A percentile compares a stretch with the other conserved stretches of the same genome.
phyloP scores from a whole-genome alignment of 1,140 invertebrate genomes.

The Orchestia grillus region DNA sequence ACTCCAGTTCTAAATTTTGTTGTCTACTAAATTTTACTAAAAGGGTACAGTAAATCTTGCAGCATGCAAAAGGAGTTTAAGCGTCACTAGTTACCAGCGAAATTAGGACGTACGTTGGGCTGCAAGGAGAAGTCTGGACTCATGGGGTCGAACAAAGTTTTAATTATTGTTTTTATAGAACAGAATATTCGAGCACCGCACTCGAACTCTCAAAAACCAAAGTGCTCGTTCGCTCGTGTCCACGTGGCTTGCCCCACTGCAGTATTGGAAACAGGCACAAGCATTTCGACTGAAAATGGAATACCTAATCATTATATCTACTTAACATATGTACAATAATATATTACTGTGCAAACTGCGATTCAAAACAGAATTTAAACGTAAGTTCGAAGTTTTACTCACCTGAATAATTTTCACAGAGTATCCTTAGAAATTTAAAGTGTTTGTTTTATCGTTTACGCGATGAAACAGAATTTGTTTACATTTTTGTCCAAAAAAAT shows the following conservation, averaged over 20 bases:
- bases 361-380: too few species aligned
- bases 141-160: not conserved
- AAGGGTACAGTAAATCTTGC: not conserved
- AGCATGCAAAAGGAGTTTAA: not conserved
- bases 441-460: too few species aligned
- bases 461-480: too few species aligned
- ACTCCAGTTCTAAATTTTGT: not conserved
- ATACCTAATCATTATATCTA: too few species aligned
- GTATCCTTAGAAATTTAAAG: too few species aligned
- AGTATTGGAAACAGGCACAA: not conserved
- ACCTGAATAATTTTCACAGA: too few species aligned
- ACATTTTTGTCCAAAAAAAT: not conserved
- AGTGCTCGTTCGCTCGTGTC: not conserved
- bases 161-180: not conserved
- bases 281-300: not conserved
- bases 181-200: not conserved
- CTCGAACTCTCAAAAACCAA: not conserved
- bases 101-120: not conserved
- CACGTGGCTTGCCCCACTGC: not conserved
- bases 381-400: too few species aligned
- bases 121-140: not conserved
- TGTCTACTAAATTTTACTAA: not conserved
- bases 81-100: not conserved
- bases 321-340: too few species aligned
- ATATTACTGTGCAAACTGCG: too few species aligned